Conservation (phyloP, 92 coral and sea anemone species). For the Porites cylindrica region DNA sequence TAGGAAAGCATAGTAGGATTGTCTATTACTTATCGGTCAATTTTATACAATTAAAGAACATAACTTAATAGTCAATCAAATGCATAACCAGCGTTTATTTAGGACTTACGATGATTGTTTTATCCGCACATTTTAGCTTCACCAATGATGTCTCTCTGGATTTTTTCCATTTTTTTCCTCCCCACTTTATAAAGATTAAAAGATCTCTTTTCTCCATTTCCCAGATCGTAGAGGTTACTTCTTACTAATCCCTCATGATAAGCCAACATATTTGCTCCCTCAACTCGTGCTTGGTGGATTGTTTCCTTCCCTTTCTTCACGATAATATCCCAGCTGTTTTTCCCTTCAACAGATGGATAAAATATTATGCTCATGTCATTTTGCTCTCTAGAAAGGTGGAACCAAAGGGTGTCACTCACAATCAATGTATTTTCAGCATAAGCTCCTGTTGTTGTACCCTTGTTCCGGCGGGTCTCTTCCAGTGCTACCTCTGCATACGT, state of each 20-base stretch:
- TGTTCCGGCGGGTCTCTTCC: not conserved
- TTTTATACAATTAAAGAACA: too few species aligned
- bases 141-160: not conserved
- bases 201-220: constrained; percentile 6
- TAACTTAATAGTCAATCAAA: too few species aligned
- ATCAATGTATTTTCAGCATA: not conserved
- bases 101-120: not conserved
- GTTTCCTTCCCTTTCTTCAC: not conserved
- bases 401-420: not conserved
- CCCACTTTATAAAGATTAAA: constrained; percentile 9
- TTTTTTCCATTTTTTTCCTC: constrained; percentile 9
- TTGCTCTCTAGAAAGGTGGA: not conserved
- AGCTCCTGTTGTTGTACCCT: not conserved
- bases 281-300: constrained; percentile 1
- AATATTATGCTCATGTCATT: not conserved
- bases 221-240: not conserved
- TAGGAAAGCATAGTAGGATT: too few species aligned
- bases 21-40: too few species aligned
- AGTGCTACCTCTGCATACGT: not conserved
- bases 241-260: not conserved
- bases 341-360: not conserved
- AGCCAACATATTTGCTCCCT: constrained; percentile 10
- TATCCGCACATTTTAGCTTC: constrained; percentile 13
- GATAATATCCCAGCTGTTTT: not conserved
- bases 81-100: too few species aligned